Evolutionary conservation across 1,140 invertebrate genomes (phyloP).

Genomic region (Saccostrea glomerata): DNA sequence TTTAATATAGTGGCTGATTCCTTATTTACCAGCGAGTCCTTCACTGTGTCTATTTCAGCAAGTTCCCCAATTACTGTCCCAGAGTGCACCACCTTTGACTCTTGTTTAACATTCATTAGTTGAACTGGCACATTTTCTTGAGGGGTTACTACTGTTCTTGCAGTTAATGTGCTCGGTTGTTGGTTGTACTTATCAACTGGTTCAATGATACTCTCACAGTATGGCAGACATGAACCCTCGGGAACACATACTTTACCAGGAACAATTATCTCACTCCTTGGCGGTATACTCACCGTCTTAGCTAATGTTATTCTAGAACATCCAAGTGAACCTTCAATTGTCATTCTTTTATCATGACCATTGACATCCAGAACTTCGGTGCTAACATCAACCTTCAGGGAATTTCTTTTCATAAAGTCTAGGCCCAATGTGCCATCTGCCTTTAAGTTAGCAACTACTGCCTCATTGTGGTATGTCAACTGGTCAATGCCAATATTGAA

Average conservation of each 20-base stretch:
- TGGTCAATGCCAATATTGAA: conserved; percentile 7
- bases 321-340: neutral
- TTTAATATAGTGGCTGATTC: neutral
- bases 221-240: neutral
- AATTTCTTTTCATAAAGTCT: conserved; percentile 6
- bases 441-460: neutral
- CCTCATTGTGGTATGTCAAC: neutral
- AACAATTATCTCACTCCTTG: neutral
- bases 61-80: neutral
- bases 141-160: neutral
- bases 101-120: neutral
- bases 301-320: neutral
- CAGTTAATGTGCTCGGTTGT: neutral
- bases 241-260: neutral
- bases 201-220: neutral
- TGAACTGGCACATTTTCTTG: neutral
- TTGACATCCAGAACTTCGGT: neutral
- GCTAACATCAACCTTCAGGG: neutral
- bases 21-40: too few species aligned
- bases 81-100: neutral
- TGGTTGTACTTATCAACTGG: neutral
- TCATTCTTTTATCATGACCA: neutral
- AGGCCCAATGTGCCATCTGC: neutral
- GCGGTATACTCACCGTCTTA: neutral
- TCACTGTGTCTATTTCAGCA: neutral